Evolutionary conservation across 2,888 invertebrate species (phyloP).

Genomic region (Lissonota sp.): DNA sequence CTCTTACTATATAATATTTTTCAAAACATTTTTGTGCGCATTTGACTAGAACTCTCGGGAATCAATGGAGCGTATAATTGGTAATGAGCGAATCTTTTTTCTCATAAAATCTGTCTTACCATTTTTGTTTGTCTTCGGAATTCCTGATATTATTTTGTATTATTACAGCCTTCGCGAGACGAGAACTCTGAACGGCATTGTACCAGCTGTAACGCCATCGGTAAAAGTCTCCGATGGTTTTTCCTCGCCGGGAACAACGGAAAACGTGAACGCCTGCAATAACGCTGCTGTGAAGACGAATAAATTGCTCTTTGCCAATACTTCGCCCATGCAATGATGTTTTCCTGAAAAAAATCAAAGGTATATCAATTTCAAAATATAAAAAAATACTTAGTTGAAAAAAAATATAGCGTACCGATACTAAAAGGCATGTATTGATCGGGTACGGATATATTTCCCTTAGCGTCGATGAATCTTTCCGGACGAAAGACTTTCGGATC

Average conservation of each 20-base stretch:
- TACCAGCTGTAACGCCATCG: constrained; percentile 92
- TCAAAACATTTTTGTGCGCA: constrained; percentile 18
- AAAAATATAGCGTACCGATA: constrained; percentile 84
- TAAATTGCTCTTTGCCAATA: constrained; percentile 90
- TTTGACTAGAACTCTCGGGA: constrained; percentile 62
- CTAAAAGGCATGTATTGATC: constrained; percentile 92
- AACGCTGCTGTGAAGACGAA: constrained; percentile 91
- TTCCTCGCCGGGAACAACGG: constrained; percentile 87
- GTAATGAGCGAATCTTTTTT: constrained; percentile 13
- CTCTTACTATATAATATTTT: too few relatives aligned
- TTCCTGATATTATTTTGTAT: background rate
- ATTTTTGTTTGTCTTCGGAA: constrained; percentile 7
- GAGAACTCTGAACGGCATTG: constrained; percentile 89
- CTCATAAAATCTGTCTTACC: background rate
- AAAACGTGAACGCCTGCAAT: constrained; percentile 90
- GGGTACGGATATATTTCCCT: constrained; percentile 86
- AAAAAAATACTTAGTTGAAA: background rate
- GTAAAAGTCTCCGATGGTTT: constrained; percentile 88
- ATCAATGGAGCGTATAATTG: constrained; percentile 54
- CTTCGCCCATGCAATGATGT: constrained; percentile 93
- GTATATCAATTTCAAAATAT: background rate
- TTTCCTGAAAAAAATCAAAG: constrained; percentile 83
- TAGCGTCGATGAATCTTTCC: constrained; percentile 89
- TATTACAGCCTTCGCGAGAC: constrained; percentile 85
- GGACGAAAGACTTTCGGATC: constrained; percentile 90